phyloP scores from a whole-genome alignment of 23 tunicate species.

The Oikopleura albicans region DNA sequence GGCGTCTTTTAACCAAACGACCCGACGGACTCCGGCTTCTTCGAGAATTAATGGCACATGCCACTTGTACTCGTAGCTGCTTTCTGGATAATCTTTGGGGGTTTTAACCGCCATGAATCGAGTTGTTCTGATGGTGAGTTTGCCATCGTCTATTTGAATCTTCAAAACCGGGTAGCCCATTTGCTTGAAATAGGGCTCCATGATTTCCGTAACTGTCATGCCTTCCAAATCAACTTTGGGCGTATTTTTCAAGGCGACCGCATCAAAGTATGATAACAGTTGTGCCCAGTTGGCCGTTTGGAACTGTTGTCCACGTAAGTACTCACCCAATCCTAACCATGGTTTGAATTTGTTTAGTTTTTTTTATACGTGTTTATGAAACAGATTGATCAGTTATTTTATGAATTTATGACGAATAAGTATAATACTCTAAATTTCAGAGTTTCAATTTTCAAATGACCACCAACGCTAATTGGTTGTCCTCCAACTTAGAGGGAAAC shows the following conservation, averaged over 20 bases:
- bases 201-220: neutral
- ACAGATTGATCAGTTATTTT: too few relatives aligned
- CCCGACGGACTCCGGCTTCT: neutral
- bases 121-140: neutral
- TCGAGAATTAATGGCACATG: neutral
- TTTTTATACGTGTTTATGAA: too few relatives aligned
- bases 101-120: neutral
- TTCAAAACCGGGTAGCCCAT: neutral
- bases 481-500: too few relatives aligned
- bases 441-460: too few relatives aligned
- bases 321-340: too few relatives aligned
- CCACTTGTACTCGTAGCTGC: neutral
- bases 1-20: neutral
- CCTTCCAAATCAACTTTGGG: too few relatives aligned
- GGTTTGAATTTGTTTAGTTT: too few relatives aligned
- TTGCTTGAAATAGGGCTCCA: neutral
- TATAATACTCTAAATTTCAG: too few relatives aligned
- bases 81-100: neutral
- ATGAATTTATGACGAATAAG: too few relatives aligned
- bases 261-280: neutral
- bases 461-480: too few relatives aligned
- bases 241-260: neutral
- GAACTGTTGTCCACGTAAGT: neutral
- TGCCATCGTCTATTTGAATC: neutral
- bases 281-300: neutral